phyloP scores from a whole-genome alignment of 2,888 invertebrate genomes.

The Phengaris alcon region DNA sequence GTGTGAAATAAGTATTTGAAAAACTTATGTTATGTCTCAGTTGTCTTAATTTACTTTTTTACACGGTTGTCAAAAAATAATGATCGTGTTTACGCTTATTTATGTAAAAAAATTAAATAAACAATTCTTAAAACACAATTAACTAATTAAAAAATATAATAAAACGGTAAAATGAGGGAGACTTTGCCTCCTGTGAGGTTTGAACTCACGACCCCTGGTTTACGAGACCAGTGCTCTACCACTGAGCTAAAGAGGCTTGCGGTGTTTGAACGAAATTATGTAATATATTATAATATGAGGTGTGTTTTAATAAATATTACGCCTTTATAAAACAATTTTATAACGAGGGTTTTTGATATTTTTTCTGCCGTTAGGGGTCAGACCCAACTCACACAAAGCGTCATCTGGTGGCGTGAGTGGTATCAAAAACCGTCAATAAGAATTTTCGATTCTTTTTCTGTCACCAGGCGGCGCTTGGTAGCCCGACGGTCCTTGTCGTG shows the following conservation, averaged over 20 bases:
- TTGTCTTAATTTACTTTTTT: background rate
- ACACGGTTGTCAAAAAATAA: background rate
- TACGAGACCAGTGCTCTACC: conserved; percentile 91
- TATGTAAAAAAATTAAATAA: no score
- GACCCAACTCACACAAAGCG: no score
- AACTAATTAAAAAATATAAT: background rate
- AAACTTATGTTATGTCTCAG: background rate
- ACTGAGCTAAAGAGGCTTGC: conserved; percentile 87
- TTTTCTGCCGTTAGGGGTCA: no score
- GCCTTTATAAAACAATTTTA: no score
- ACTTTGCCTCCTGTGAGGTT: conserved; percentile 67
- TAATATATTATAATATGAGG: background rate
- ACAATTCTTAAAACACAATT: background rate
- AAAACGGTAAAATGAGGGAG: background rate
- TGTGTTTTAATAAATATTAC: background rate
- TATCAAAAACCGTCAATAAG: no score
- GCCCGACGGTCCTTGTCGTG: no score
- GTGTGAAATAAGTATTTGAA: background rate
- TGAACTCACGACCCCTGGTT: conserved; percentile 87
- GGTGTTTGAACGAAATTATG: conserved; percentile 43
- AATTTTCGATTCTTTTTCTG: no score
- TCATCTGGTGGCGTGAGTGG: no score
- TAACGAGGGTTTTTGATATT: no score
- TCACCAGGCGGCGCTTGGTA: no score
- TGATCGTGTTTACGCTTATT: background rate